Percentiles rank a stretch among this genome's conserved stretches.
phyloP scores from a whole-genome alignment of 30 jellyfish, hydroid and myxozoan genomes.

The Clytia hemisphaerica region DNA sequence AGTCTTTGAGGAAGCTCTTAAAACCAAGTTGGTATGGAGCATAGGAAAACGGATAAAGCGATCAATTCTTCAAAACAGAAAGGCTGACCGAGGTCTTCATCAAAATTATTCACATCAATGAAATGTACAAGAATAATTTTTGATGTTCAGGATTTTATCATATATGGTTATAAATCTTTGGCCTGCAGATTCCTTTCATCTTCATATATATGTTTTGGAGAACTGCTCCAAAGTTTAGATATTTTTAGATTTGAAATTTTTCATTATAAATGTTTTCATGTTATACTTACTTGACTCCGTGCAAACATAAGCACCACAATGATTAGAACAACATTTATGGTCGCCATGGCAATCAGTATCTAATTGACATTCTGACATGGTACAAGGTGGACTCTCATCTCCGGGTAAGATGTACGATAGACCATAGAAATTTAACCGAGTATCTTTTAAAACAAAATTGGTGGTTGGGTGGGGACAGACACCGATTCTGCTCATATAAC shows the following conservation, averaged over 20 bases:
- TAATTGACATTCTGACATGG: slow-evolving; percentile 39
- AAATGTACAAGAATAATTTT: too few species aligned
- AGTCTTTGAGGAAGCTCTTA: too few species aligned
- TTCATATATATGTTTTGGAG: too few species aligned
- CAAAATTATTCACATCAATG: too few species aligned
- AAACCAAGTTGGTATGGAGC: too few species aligned
- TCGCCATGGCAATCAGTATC: slow-evolving; percentile 76
- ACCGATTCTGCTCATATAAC: slow-evolving; percentile 68
- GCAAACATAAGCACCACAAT: slow-evolving; percentile 67
- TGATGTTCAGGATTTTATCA: too few species aligned
- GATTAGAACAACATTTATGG: slow-evolving; percentile 66
- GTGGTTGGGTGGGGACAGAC: slow-evolving; percentile 57
- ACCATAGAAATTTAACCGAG: slow-evolving; percentile 64
- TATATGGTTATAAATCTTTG: too few species aligned
- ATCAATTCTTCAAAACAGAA: too few species aligned
- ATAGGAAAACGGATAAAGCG: too few species aligned
- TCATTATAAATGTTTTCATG: not conserved
- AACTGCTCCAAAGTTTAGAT: too few species aligned
- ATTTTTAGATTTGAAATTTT: not conserved
- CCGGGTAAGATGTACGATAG: slow-evolving; percentile 48
- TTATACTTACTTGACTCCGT: slow-evolving; percentile 54
- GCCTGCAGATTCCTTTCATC: too few species aligned
- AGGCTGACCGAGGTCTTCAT: too few species aligned
- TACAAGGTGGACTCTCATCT: slow-evolving; percentile 45
- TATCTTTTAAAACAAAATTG: slow-evolving; percentile 30